Conservation (phyloP, 2,113 vertebrate genomes). For the Benthochromis sp. region DNA sequence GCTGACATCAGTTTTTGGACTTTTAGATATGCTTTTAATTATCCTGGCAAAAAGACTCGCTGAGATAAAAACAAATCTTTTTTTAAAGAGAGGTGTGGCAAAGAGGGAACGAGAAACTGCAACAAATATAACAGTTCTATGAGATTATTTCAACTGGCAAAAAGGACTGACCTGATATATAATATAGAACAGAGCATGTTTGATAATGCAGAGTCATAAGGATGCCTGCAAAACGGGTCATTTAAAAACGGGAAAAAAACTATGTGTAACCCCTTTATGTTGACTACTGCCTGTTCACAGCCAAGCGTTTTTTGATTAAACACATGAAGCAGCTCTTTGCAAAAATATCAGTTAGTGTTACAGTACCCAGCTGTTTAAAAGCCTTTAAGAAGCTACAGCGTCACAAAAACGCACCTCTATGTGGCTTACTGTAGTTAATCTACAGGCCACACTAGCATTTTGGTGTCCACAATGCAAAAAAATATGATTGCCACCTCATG, state of each 20-base stretch:
- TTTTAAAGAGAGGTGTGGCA: neutral
- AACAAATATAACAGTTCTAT: neutral
- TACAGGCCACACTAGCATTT: neutral
- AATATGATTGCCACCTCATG: neutral
- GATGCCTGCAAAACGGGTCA: neutral
- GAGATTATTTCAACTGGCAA: neutral
- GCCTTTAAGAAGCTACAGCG: neutral
- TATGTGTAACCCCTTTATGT: neutral
- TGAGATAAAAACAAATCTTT: neutral
- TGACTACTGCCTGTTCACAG: neutral
- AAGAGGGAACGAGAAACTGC: neutral
- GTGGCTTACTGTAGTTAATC: neutral
- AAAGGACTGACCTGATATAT: neutral
- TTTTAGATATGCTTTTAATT: neutral
- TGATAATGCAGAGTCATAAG: neutral
- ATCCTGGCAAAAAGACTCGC: neutral
- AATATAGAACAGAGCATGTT: neutral
- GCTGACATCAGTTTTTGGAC: neutral
- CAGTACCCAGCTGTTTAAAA: neutral
- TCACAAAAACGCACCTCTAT: neutral
- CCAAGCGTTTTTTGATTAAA: neutral
- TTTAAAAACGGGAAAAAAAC: accelerated
- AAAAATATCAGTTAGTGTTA: neutral
- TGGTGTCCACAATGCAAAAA: neutral
- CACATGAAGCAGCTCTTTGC: neutral